phyloP scores from a whole-genome alignment of 2,888 invertebrate genomes.

The Rhamnusium bicolor region DNA sequence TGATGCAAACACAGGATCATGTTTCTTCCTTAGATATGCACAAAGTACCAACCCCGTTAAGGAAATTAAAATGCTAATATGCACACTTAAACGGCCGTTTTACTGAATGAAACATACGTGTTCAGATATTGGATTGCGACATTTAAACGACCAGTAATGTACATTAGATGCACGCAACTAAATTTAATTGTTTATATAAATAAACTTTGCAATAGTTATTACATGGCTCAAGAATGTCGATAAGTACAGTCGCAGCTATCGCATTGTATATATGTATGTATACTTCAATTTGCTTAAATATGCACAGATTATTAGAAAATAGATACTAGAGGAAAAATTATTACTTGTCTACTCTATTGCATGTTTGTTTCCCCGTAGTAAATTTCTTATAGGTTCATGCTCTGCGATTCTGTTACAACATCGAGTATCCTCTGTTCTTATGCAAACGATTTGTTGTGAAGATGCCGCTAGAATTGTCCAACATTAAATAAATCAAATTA shows the following conservation, averaged over 20 bases:
- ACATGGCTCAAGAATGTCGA: not conserved
- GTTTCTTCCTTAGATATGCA: not conserved
- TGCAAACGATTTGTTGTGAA: constrained; percentile 17
- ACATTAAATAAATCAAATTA: constrained; percentile 49
- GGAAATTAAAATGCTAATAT: not conserved
- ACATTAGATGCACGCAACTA: not conserved
- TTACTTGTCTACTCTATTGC: not conserved
- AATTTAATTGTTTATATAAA: not conserved
- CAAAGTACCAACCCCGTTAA: not conserved
- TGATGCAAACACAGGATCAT: not conserved
- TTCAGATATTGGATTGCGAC: not conserved
- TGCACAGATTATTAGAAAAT: too few species aligned
- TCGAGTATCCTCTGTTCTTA: not conserved
- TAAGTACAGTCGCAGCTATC: not conserved
- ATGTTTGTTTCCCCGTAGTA: not conserved
- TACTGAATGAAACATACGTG: not conserved
- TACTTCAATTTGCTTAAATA: too few species aligned
- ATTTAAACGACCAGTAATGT: not conserved
- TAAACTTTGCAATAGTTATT: not conserved
- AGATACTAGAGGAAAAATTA: not conserved
- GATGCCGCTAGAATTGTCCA: constrained; percentile 28
- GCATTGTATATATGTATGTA: too few species aligned
- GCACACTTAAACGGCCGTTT: not conserved
- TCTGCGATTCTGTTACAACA: not conserved
- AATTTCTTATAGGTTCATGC: not conserved